phyloP scores from a whole-genome alignment of 2,888 invertebrate genomes.

The Belgica antarctica region DNA sequence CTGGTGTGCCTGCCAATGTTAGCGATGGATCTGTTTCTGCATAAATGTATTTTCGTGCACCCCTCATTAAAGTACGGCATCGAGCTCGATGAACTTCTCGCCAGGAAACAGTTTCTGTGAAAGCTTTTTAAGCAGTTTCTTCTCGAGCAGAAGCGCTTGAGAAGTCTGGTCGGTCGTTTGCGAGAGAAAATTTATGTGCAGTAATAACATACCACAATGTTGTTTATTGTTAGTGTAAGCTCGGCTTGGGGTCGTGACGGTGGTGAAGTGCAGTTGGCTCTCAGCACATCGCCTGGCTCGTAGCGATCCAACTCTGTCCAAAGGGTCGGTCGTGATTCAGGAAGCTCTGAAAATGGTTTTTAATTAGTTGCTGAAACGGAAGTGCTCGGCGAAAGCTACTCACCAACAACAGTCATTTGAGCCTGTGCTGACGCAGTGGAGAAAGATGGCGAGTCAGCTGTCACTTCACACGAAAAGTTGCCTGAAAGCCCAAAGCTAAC shows the following conservation, averaged over 20 bases:
- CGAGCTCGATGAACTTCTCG: too few relatives aligned
- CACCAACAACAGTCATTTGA: conserved; percentile 73
- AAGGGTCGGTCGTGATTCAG: conserved; percentile 66
- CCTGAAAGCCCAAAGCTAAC: conserved; percentile 70
- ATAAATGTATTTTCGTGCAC: too few relatives aligned
- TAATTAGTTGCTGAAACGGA: not conserved
- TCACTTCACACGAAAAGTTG: conserved; percentile 77
- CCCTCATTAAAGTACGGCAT: too few relatives aligned
- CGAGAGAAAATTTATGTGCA: conserved; percentile 5
- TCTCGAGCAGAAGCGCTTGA: too few relatives aligned
- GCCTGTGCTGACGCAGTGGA: conserved; percentile 65
- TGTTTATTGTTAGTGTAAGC: conserved; percentile 74
- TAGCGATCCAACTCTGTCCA: conserved; percentile 72
- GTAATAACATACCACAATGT: conserved; percentile 71
- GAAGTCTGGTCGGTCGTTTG: too few relatives aligned
- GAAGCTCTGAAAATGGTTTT: conserved; percentile 61
- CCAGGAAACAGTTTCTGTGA: too few relatives aligned
- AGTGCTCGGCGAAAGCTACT: conserved; percentile 55
- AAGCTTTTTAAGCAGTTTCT: too few relatives aligned
- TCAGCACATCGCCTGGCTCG: conserved; percentile 70
- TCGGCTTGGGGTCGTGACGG: conserved; percentile 73
- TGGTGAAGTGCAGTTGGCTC: conserved; percentile 76
- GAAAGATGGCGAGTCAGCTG: conserved; percentile 69
- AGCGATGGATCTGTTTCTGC: too few relatives aligned
- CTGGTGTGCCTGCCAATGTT: too few relatives aligned